Base-by-base conservation (phyloP, 2,797 vertebrate species). In the Microctenopoma stevenorrisi region DNA sequence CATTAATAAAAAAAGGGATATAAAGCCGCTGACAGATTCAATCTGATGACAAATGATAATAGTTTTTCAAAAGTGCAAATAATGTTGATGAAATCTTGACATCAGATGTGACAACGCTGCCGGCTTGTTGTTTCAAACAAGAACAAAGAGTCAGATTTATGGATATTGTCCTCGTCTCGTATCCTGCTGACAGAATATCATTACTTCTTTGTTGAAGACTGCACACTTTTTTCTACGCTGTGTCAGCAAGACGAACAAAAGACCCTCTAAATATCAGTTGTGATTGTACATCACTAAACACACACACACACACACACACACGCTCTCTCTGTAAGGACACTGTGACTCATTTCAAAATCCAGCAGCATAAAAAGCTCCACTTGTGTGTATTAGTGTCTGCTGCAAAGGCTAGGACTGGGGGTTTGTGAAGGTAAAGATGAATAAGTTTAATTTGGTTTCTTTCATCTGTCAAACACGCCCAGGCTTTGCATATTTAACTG, bases 361-460 rank as follows among this genome's bases (percentile, higher is more conserved):
- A 1, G 33, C 56, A 63, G 49, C 60, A 67, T 62, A 13, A 72
- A 70, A 53, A 76, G 56, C 64, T 26, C 5, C 49, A 56, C 58
- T 58, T 30, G 51, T 72, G 61, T 46, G 47, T 55, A 22, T 60
- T 35, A 59, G 38, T 22, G 66, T 42, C 58, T 70, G 57, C 75
- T 62, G 72, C 60, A 74, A 37, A 68, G 62, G 74, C 61, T 64
- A 16, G 9, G 40, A 38, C 40, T 61, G 48, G 57, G 64, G 37
- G 74, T 65, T 26, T 59, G 65, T 50, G 75, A 64, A 75, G 78
- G 78, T 83, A 68, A 61, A 81, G 82, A 83, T 76, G 84, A 88
- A 81, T 72, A 78, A 55, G 71, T 86, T 85, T 85, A 83, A 88
- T 85, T 85, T 83, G 71, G 76, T 69, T 88, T 74, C 82, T 85